Evolutionary conservation across 2,113 vertebrate species (phyloP).

Genomic region (Channa maculata): DNA sequence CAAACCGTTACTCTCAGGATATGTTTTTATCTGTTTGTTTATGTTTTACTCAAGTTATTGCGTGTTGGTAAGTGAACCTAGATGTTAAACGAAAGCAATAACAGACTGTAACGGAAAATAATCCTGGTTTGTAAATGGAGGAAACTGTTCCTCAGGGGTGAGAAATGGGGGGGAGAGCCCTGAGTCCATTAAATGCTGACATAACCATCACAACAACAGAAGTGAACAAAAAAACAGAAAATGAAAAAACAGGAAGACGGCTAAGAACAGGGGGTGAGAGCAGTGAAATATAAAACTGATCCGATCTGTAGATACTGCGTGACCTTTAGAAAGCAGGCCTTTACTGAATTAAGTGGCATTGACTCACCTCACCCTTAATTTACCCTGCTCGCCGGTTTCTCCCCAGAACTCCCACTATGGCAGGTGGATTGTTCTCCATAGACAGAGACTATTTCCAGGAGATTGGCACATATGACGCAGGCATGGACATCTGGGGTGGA

Average conservation of each 20-base stretch:
- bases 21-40: constrained; percentile 4
- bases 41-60: constrained; percentile 8
- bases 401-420: constrained; percentile 97
- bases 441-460: constrained; percentile 99
- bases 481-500: constrained; percentile 99
- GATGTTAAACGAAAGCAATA: constrained; percentile 48
- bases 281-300: constrained; percentile 44
- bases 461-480: constrained; percentile 98
- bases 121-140: constrained; percentile 13
- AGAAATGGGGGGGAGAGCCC: constrained; percentile 2
- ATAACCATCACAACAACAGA: constrained; percentile 30
- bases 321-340: constrained; percentile 52
- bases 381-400: constrained; percentile 10
- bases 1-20: constrained; percentile 15
- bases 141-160: constrained; percentile 39
- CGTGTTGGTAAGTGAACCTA: constrained; percentile 10
- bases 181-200: constrained; percentile 37
- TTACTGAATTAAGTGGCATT: constrained; percentile 30
- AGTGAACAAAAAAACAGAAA: constrained; percentile 27
- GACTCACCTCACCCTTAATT: constrained; percentile 5
- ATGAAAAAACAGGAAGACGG: constrained; percentile 35
- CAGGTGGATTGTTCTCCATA: constrained; percentile 98
- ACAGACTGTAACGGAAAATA: constrained; percentile 45
- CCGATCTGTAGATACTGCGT: constrained; percentile 38
- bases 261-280: constrained; percentile 15